Conservation (phyloP, 1,140 invertebrate genomes). For the Drosophila santomea region DNA sequence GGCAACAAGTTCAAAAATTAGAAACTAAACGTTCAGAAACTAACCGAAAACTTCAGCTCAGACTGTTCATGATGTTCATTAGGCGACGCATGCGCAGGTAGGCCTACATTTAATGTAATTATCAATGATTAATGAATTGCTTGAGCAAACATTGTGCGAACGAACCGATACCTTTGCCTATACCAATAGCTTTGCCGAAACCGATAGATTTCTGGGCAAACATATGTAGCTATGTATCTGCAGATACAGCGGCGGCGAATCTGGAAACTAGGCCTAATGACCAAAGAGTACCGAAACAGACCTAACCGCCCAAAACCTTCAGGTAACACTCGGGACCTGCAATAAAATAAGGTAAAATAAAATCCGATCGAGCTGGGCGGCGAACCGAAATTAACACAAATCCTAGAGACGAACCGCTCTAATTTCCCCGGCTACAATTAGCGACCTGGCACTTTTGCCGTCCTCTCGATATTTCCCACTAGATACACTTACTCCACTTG, state of each 20-base stretch:
- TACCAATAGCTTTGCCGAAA: not conserved
- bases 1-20: conserved; percentile 65
- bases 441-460: conserved; percentile 76
- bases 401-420: conserved; percentile 46
- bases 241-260: conserved; percentile 24
- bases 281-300: conserved; percentile 15
- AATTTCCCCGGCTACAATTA: conserved; percentile 62
- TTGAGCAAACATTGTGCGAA: conserved; percentile 71
- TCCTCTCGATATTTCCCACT: conserved; percentile 67
- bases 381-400: conserved; percentile 42
- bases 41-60: conserved; percentile 5
- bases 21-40: conserved; percentile 67
- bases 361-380: conserved; percentile 15
- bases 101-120: conserved; percentile 81
- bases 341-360: conserved; percentile 31
- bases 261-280: conserved; percentile 37
- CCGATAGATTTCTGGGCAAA: conserved; percentile 6
- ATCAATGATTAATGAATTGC: conserved; percentile 82
- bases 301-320: conserved; percentile 1
- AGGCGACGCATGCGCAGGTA: conserved; percentile 54
- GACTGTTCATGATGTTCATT: conserved; percentile 38
- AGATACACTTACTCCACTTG: conserved; percentile 9
- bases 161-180: conserved; percentile 18
- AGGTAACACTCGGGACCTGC: conserved; percentile 24
- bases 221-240: not conserved